Evolutionary conservation across 1,140 invertebrate species (phyloP), one percentile per base, ranked within the genome.

Genomic region (Phthorimaea operculella): DNA sequence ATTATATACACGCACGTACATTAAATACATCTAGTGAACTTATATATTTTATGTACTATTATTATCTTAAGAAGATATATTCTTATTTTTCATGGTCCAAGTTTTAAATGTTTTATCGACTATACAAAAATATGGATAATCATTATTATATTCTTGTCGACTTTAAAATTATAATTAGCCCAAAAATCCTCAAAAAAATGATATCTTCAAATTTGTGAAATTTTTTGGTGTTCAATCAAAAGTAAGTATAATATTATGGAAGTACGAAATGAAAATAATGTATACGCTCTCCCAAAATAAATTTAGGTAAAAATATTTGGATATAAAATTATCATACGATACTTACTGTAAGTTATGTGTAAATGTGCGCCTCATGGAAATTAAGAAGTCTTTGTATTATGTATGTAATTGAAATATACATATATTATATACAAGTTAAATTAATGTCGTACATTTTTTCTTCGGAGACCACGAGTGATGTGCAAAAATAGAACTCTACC

Each of bases 1-100:
- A 57, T 59, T 60, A 68, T 73, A 74, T 74, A 80, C 75, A 72
- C 76, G 64, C 66, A 75, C 75, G 73, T 75, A 77, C 69, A 66
- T 72, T 70, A 67, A 64, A 69, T 68, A 81, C 74, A 77, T 80
- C 70, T 82, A 81, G 78, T 79, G 70, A 84, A 83, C 81, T 77
- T 85, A 82, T 84, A 85, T 84, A 85, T 85, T 84, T 84, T 85
- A 85, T 85, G 78, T 85, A 85, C 72, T 79, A 84, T 85, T 82
- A 84, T 79, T 76, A 84, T 81, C 76, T 79, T 84, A 84, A 84
- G 81, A 81, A 83, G 68, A 84, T 84, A 83, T 81, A 81, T 84
- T 78, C 77, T 83, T 84, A 84, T 84, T 84, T 84, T 84, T 84
- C 81, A 84, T 81, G 81, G 81, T 84, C 81, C 81, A 84, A 84